Evolutionary conservation across 2,888 invertebrate species (phyloP), one percentile per base, ranked within the genome.

Genomic region (Polylopha cassiicola): DNA sequence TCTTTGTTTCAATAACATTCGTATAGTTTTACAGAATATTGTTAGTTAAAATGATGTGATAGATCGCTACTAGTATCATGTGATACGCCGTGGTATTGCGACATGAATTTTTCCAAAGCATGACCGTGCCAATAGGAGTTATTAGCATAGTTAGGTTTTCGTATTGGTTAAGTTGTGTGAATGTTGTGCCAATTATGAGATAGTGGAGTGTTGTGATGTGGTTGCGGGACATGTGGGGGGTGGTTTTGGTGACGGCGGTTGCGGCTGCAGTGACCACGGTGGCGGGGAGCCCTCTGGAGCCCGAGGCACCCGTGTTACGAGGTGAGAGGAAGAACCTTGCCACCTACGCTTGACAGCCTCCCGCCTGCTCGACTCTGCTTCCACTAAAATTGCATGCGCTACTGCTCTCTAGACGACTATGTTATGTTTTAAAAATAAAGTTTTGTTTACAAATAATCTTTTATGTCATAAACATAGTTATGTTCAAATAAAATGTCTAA

Each of bases 101-200:
- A 65, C 63, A 81, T 82, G 84, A 65, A 66, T 73, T 65, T 70
- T 64, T 65, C 67, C 70, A 78, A 82, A 84, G 80, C 73, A 84
- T 85, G 85, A 82, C 73, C 68, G 82, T 82, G 82, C 78, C 80
- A 82, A 77, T 70, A 79, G 72, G 71, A 79, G 62, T 74, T 68
- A 65, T 69, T 77, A 80, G 69, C 73, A 73, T 84, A 85, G 79
- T 81, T 84, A 84, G 77, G 74, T 75, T 66, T 80, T 74, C 71
- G 65, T 76, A 73, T 80, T 68, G 65, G 74, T 78, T 84, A 80
- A 74, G 81, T 81, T 79, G 70, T 73, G 85, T 80, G 75, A 81
- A 80, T 82, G 74, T 79, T 78, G 82, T 85, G 82, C 79, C 79
- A 82, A 85, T 80, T 73, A 85, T 85, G 85, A 85, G 85, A 84